A percentile compares a stretch with the other conserved stretches of the same genome.
Conservation (phyloP, 92 coral and sea anemone species). For the Siderastrea radians region DNA sequence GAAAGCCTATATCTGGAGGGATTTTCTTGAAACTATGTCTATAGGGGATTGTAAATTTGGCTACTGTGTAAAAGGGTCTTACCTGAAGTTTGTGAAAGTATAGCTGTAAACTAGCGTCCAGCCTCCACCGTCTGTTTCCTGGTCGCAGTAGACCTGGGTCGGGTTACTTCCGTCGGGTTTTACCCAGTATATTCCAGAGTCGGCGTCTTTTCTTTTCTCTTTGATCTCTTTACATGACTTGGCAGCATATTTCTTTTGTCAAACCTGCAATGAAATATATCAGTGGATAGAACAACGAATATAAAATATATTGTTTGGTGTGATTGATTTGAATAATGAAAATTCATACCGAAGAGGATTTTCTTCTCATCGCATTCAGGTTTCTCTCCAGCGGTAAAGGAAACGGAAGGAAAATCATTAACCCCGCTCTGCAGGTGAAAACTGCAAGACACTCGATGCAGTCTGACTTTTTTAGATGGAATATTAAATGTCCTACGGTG, state of each 20-base stretch:
- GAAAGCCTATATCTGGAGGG: no score
- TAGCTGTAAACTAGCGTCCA: no score
- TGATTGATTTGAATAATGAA: not conserved
- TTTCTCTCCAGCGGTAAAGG: not conserved
- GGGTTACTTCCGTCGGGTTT: slow-evolving; percentile 42
- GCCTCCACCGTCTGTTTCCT: no score
- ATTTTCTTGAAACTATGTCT: no score
- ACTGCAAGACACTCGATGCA: no score
- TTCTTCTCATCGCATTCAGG: slow-evolving; percentile 28
- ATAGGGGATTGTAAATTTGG: no score
- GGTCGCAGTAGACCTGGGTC: slow-evolving; percentile 59
- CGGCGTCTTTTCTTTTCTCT: slow-evolving; percentile 36
- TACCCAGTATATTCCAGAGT: slow-evolving; percentile 72
- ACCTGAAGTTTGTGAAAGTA: no score
- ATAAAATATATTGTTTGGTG: not conserved
- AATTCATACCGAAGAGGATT: slow-evolving; percentile 18
- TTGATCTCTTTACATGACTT: slow-evolving; percentile 39
- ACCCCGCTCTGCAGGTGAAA: no score
- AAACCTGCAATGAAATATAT: slow-evolving; percentile 17
- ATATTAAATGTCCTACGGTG: no score
- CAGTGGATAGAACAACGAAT: not conserved
- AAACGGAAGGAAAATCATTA: not conserved
- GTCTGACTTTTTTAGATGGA: no score
- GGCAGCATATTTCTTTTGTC: slow-evolving; percentile 20
- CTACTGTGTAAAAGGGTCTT: not conserved